These are phyloP conservation scores for Polyergus mexicanus DNA, from an alignment of 1,140 invertebrate species.

Conservation along the genomic window DNA sequence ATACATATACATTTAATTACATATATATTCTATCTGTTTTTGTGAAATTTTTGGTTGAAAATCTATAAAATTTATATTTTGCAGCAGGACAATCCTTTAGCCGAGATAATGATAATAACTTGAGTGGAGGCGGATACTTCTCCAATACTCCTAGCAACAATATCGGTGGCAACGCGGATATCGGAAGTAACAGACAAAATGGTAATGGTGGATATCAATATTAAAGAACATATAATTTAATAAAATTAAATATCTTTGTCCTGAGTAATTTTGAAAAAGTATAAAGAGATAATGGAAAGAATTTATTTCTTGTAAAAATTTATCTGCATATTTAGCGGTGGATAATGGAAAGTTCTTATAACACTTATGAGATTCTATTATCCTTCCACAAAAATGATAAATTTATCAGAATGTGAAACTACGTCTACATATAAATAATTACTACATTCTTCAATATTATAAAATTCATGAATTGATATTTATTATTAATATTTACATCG, in stretches of 20 bases:
- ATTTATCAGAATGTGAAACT: conserved; percentile 2
- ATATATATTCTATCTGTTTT: background rate
- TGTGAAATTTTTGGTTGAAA: background rate
- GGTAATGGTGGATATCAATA: conserved; percentile 84
- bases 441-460: conserved; percentile 4
- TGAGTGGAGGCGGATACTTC: conserved; percentile 28
- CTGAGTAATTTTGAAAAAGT: background rate
- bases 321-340: conserved; percentile 15
- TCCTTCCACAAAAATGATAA: background rate
- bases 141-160: conserved; percentile 22
- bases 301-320: background rate
- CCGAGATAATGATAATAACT: background rate
- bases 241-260: background rate
- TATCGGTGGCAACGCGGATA: conserved; percentile 62
- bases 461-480: conserved; percentile 27
- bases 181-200: conserved; percentile 62
- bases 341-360: background rate
- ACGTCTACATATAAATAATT: background rate
- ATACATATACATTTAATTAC: background rate
- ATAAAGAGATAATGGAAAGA: background rate
- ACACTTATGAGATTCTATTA: background rate
- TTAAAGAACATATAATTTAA: conserved; percentile 71
- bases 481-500: conserved; percentile 20
- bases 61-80: conserved; percentile 19
- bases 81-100: conserved; percentile 18